Conservation (phyloP, 64 coral and sea anemone genomes). For the Platygyra sinensis region DNA sequence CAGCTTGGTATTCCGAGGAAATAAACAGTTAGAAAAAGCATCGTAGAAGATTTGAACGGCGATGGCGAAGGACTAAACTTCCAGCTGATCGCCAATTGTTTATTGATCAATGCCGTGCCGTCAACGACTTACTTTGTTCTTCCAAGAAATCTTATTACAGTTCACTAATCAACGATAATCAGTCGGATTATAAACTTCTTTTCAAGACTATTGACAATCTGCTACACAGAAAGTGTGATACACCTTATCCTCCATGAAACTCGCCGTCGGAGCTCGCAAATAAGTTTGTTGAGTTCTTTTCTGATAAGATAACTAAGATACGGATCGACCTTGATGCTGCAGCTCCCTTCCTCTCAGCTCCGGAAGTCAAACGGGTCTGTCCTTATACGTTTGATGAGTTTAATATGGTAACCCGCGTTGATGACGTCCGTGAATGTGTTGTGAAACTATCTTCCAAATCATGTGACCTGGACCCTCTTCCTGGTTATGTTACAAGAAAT, state of each 20-base stretch:
- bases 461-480: background rate
- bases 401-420: too few species aligned
- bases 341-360: background rate
- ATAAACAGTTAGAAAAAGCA: background rate
- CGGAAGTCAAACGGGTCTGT: slow-evolving; percentile 10
- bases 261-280: slow-evolving; percentile 1
- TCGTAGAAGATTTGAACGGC: background rate
- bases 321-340: slow-evolving; percentile 26
- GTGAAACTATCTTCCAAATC: background rate
- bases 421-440: too few species aligned
- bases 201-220: slow-evolving; percentile 7
- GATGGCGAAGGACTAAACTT: background rate
- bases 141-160: slow-evolving; percentile 21
- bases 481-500: background rate
- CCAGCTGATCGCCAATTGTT: background rate
- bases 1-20: background rate
- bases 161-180: background rate
- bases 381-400: too few species aligned
- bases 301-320: slow-evolving; percentile 23
- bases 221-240: slow-evolving; percentile 4
- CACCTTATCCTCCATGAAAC: background rate
- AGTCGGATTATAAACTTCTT: background rate
- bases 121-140: slow-evolving; percentile 18
- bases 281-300: slow-evolving; percentile 12
- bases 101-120: slow-evolving; percentile 17